Evolutionary conservation across 2,797 vertebrate genomes (phyloP), one percentile per base, ranked within the genome.

Genomic region (Delichon dasypus): DNA sequence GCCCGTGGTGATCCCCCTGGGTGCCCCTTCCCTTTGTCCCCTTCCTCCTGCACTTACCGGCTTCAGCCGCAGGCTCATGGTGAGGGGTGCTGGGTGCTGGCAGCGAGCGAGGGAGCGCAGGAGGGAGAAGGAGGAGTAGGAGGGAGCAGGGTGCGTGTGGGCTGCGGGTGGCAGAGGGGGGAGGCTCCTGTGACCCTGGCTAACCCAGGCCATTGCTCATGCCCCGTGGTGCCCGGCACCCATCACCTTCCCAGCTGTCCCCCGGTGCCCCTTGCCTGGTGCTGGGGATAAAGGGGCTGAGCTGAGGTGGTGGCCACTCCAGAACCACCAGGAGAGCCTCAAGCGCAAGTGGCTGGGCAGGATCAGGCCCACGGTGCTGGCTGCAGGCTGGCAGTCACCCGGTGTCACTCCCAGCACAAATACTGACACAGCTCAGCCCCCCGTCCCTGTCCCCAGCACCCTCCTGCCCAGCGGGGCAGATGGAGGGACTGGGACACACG

Each of bases 21-120:
- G 40, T 85, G 44, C 14, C 22, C 44, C 23, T 74, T 89, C n/a
- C 58, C 38, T 36, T 13, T 10, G 36, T 30, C 27, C 53, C 58
- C 27, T 44, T 54, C 7, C 58, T 71, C 38, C 64, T 45, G 80
- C 97, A 97, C 98, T 98, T 96, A 98, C 97, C 58, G 97, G 98
- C 96, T 98, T 98, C 74, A 98, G 98, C 97, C 94, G 95, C 96
- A 98, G 96, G 97, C 98, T 98, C 98, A 98, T 98, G 97, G 92
- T 78, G 70, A 4, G 7, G 62, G 70, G 81, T 54, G 60, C 64
- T 38, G 61, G 84, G 65, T 23, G 83, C 67, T 60, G 8, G 64
- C 18, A 19, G 85, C 1, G 19, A 82, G 72, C 0, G 1, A 80
- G 58, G 40, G 36, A 53, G 67, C 3, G 62, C 57, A 55, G 92